phyloP scores from a whole-genome alignment of 2,888 invertebrate species.

The Hoplodrina blanda region DNA sequence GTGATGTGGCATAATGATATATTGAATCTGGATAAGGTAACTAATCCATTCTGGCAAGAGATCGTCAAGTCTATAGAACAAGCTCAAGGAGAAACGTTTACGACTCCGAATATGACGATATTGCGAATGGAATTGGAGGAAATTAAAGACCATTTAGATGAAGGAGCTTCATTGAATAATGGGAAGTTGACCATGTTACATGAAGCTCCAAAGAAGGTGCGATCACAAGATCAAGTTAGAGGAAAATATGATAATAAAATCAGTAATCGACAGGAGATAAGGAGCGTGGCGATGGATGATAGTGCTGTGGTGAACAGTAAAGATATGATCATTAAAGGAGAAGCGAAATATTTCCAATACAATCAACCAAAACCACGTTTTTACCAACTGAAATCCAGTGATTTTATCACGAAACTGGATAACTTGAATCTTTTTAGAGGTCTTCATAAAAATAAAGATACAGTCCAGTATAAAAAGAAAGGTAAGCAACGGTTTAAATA shows the following conservation, averaged over 20 bases:
- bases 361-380: slow-evolving; percentile 23
- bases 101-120: slow-evolving; percentile 54
- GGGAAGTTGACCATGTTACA: too few relatives aligned
- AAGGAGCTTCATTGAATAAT: neutral
- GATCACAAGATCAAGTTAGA: neutral
- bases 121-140: slow-evolving; percentile 61
- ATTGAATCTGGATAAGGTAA: slow-evolving; percentile 64
- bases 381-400: neutral
- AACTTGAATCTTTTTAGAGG: neutral
- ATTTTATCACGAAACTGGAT: slow-evolving; percentile 13
- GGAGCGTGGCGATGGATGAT: slow-evolving; percentile 52
- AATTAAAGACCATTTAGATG: slow-evolving; percentile 34
- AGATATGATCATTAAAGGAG: slow-evolving; percentile 54
- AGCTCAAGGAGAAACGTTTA: slow-evolving; percentile 25
- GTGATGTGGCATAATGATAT: slow-evolving; percentile 76
- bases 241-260: neutral
- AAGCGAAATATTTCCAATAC: slow-evolving; percentile 57
- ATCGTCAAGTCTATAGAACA: slow-evolving; percentile 55
- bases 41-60: slow-evolving; percentile 59
- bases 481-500: slow-evolving; percentile 3
- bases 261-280: slow-evolving; percentile 7
- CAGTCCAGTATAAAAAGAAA: neutral
- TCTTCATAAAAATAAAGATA: neutral
- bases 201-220: neutral
- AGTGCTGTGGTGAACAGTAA: slow-evolving; percentile 50